A percentile compares a stretch with the other conserved stretches of the same genome.
phyloP scores from a whole-genome alignment of 2,797 vertebrate species.

The Propithecus deckenii region DNA sequence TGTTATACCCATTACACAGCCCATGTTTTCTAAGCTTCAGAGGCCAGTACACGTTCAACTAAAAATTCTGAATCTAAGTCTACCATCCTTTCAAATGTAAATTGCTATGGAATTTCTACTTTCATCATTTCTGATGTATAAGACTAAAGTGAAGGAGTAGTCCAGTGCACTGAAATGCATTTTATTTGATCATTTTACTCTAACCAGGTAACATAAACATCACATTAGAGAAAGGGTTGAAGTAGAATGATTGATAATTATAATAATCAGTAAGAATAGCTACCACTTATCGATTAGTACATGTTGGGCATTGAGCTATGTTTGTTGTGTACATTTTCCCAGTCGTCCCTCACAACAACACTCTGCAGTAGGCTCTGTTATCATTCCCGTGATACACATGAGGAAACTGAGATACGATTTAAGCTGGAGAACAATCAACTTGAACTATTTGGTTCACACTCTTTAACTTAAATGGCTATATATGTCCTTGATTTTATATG shows the following conservation, averaged over 20 bases:
- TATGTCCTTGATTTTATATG: background rate
- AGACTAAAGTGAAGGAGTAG: background rate
- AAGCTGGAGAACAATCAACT: background rate
- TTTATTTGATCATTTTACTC: background rate
- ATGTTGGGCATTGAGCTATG: background rate
- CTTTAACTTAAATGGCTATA: background rate
- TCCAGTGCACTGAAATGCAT: background rate
- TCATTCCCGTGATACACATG: background rate
- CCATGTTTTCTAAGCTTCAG: background rate
- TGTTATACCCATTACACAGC: background rate
- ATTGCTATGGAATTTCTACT: conserved; percentile 11
- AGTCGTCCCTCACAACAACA: background rate
- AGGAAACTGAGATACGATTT: background rate
- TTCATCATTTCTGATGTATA: background rate
- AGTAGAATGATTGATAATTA: conserved; percentile 25
- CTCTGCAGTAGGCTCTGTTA: background rate
- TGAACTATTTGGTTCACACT: background rate
- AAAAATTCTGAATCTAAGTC: conserved; percentile 19
- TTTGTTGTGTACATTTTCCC: background rate
- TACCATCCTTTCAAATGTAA: conserved; percentile 24
- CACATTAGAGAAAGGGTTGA: background rate
- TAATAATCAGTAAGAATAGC: background rate
- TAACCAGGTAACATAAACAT: background rate
- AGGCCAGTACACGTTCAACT: background rate
- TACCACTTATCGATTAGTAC: background rate